A percentile compares a stretch with the other conserved stretches of the same genome.
phyloP scores from a whole-genome alignment of 1,140 invertebrate genomes.

The Pseudomyrmex flavicornis region DNA sequence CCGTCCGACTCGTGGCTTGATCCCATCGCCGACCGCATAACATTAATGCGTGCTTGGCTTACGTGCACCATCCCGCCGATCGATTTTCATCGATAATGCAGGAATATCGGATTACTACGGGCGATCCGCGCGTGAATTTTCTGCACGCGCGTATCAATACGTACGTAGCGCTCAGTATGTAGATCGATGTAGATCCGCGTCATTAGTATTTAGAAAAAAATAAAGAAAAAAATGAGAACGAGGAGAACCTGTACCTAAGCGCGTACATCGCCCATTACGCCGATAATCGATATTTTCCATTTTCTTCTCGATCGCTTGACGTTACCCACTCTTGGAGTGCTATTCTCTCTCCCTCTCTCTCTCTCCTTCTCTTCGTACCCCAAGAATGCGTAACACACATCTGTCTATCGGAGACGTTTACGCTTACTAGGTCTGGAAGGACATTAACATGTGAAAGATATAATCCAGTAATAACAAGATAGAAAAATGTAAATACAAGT shows the following conservation, averaged over 20 bases:
- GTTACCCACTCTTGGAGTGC: neutral
- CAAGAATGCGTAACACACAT: conserved; percentile 8
- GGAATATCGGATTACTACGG: conserved; percentile 75
- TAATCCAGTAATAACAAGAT: conserved; percentile 49
- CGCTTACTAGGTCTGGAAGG: conserved; percentile 31
- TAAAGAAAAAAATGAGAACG: neutral
- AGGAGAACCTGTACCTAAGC: conserved; percentile 17
- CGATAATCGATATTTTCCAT: conserved; percentile 72
- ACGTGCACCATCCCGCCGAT: conserved; percentile 30
- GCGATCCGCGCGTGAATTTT: conserved; percentile 38
- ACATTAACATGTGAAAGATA: conserved; percentile 56
- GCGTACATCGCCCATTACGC: conserved; percentile 38
- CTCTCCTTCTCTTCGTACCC: conserved; percentile 5
- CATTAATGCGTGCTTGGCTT: conserved; percentile 59
- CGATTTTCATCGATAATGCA: conserved; percentile 68
- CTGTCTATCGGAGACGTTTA: conserved; percentile 45
- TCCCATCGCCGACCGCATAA: conserved; percentile 48
- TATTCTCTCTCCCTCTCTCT: too few species aligned
- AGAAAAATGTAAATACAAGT: conserved; percentile 46
- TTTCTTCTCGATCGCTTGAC: conserved; percentile 59
- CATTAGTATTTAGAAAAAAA: conserved; percentile 43
- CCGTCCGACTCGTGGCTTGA: conserved; percentile 49
- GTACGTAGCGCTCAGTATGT: neutral
- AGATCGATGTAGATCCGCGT: conserved; percentile 13
- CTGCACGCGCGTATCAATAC: conserved; percentile 8